Base-by-base conservation (phyloP, 2,888 invertebrate species). In the Chesias legatella region DNA sequence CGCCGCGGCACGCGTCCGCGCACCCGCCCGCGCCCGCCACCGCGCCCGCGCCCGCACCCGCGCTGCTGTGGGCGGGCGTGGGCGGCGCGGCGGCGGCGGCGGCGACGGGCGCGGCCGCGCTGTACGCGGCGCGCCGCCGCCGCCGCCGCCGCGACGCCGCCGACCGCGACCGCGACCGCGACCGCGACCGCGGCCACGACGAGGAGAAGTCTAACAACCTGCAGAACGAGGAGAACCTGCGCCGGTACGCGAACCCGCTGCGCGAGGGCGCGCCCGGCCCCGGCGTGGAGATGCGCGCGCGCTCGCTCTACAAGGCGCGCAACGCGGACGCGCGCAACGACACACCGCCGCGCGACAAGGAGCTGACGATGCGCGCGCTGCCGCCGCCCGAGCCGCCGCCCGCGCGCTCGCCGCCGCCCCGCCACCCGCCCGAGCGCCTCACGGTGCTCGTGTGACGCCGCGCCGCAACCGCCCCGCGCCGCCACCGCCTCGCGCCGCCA, bases 131-230 rank as follows among this genome's bases (percentile, higher is more conserved):
- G 43, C 69, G 72, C 6, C 64, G 71, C 6, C 65, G 73, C 10
- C 65, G 73, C 10, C 71, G 78, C 33, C 62, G 58, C 8, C 67
- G 66, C 27, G 64, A 86, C 43, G 92, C 90, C 66, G 90, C 86
- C 43, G 91, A 91, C 74, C 91, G 90, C 53, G 79, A 91, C 55
- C 81, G 86, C 24, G 90, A 91, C 63, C 90, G 86, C 43, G 91
- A 91, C 74, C 91, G 90, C 53, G 79, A 91, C 55, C 81, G 86
- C 24, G 90, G 91, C 63, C 92, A 93, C 66, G 94, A 95, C 67
- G 95, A 95, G 67, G 95, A 96, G 67, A 96, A 96, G 73, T 94
- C 96, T 1, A 97, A 97, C 77, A 97, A 97, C 77, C 80, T 95
- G 43, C 96, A 97, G 79, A 96, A 96, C 75, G 95, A 96, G 71